phyloP scores from a whole-genome alignment of 92 coral and sea anemone species.

The Umimayanthus kanabou region DNA sequence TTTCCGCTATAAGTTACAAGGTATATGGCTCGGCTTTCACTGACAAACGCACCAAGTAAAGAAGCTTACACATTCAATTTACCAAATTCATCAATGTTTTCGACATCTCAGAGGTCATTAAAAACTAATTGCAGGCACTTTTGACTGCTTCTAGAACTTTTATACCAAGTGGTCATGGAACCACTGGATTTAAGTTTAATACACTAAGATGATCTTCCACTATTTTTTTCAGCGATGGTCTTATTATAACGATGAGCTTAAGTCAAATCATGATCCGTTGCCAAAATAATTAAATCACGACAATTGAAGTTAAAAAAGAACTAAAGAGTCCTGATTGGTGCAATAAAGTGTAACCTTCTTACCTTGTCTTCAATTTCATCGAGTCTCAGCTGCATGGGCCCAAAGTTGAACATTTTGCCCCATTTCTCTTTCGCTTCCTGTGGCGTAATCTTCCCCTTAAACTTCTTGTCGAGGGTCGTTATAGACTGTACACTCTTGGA shows the following conservation, averaged over 20 bases:
- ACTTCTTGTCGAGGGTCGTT: conserved; percentile 64
- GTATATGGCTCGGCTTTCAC: too few relatives aligned
- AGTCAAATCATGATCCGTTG: not conserved
- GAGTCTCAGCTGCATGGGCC: conserved; percentile 38
- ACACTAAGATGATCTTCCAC: too few relatives aligned
- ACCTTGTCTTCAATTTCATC: conserved; percentile 31
- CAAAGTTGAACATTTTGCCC: conserved; percentile 27
- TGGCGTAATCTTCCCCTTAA: conserved; percentile 36
- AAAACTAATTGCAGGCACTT: not conserved
- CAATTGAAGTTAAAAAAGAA: not conserved
- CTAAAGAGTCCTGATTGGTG: not conserved
- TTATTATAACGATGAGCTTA: too few relatives aligned
- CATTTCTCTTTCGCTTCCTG: conserved; percentile 49
- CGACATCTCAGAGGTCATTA: too few relatives aligned
- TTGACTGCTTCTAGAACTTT: not conserved
- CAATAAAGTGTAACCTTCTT: too few relatives aligned
- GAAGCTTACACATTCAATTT: too few relatives aligned
- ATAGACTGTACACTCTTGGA: conserved; percentile 71
- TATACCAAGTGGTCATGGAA: too few relatives aligned
- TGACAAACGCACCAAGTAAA: too few relatives aligned
- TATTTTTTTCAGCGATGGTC: not conserved
- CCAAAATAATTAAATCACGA: not conserved
- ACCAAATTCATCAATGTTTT: too few relatives aligned
- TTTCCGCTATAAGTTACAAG: too few relatives aligned
- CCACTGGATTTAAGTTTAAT: too few relatives aligned